Evolutionary conservation across 2,888 invertebrate genomes (phyloP), one percentile per base, ranked within the genome.

Genomic region (Idaea biselata): DNA sequence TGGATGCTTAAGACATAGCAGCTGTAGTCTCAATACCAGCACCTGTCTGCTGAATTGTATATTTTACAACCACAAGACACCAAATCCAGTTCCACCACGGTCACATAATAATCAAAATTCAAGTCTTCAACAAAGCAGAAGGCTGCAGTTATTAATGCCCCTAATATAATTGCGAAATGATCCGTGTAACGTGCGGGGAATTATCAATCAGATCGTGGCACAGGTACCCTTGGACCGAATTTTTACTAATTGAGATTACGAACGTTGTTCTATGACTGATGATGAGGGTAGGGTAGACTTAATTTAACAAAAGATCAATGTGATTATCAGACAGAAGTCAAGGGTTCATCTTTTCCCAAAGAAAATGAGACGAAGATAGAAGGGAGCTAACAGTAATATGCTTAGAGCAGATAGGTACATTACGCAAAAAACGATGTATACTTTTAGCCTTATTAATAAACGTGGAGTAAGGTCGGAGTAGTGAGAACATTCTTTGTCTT

Each of bases 131-230:
- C 44, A 44, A 44, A 44, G 14, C 44, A 44, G 44, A 44, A 44
- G 44, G 44, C 44, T 44, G 44, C 44, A 44, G 44, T 44, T 44
- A 44, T 44, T 44, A 44, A 44, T 44, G 44, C 44, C 11, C 44
- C 44, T 44, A 44, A 44, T 44, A 44, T 44, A 8, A 55, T 65
- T 65, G 55, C 58, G 61, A 65, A 63, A 65, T 61, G 57, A 63
- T 57, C 58, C 32, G 32, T 55, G 18, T 57, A 25, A 57, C 63
- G 59, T 66, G 60, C 11, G 18, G 25, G 11, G 63, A 64, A 67
- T 67, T 59, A 66, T 64, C 60, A 59, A 66, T 66, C 63, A 61
- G 44, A 44, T 44, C 44, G 44, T 44, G 44, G 6, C 44, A 44
- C 44, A 44, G 44, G 14, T 44, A 44, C 44, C 44, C 44, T 44